Evolutionary conservation across 2,113 vertebrate species (phyloP), one percentile per base, ranked within the genome.

Genomic region (Antennarius striatus): DNA sequence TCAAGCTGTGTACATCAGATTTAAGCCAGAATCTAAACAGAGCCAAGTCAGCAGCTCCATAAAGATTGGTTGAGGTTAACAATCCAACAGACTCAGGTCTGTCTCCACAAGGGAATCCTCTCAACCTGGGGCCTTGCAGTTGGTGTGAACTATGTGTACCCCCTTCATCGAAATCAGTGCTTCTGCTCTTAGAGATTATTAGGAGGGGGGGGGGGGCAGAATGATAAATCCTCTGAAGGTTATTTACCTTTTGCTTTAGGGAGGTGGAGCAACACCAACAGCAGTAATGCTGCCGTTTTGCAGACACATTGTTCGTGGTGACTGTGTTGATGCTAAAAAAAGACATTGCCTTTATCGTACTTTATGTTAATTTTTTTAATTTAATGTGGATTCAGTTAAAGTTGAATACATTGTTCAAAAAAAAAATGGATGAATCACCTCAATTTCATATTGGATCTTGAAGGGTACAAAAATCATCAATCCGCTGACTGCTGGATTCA

Each of bases 101-200:
- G 10, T 69, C 54, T 65, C 52, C 45, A 63, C 8, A 62, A 54
- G 63, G 72, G 78, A 91, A 91, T 90, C 90, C 78, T 89, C 84
- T 91, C 89, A 90, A 82, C 88, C 51, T 63, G 71, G 36, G 56
- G 42, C 74, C 40, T 13, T 60, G 61, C 32, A 36, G 80, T 81
- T 77, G 65, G 80, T 86, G 63, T 73, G 73, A 74, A 47, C 81
- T 59, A 36, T 63, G 43, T 66, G 47, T 17, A 45, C 74, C 66
- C 63, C 59, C 67, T 83, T 85, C 58, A 64, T 74, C 54, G 77
- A 86, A 80, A 86, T 78, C 59, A 56, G 45, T 68, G 83, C 72
- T 28, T 80, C 66, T 72, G 58, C 78, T 86, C 71, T 63, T 17
- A 67, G 74, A 84, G 84, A 86, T 86, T 90, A 89, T 82, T 68